Evolutionary conservation across 2,888 invertebrate genomes (phyloP), one percentile per base, ranked within the genome.

Genomic region (Catocala fraxini): DNA sequence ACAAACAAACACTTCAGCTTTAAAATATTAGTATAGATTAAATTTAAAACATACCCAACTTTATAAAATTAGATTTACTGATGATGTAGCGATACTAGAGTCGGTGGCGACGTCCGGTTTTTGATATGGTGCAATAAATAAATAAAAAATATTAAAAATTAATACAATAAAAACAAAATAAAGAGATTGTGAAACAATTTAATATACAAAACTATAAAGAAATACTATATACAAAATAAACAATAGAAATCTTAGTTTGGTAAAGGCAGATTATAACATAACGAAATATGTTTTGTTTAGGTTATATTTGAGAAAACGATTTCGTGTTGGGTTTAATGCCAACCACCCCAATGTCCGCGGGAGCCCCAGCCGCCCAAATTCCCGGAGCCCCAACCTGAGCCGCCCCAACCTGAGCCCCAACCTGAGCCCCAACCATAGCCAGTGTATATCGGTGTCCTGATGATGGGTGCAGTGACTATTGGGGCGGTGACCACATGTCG

Each of bases 381-480:
- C 56, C 64, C 68, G 25, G 25, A 25, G 53, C 75, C 70, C 67
- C 75, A 73, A 7, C 72, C 73, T 33, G 56, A 39, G n/a, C n/a
- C n/a, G 6, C 70, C 61, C 52, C 53, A 74, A 35, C 80, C 82
- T n/a, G 59, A 63, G 39, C 69, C 69, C 67, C 75, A 73, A 7
- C 72, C 73, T 33, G 56, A 39, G 6, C 70, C 61, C 52, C 53
- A 74, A 35, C 80, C 82, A n/a, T 61, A 63, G 39, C 69, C 69
- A n/a, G 63, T 35, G 53, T 68, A 75, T 39, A 70, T 41, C 5
- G 70, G 73, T 2, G 79, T 75, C 15, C 66, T 70, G 53, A 82
- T 73, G 62, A 88, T 71, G 9, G 85, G 83, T 7, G 83, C 75
- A 39, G 82, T 70, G 63, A 80, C 57, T 11, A 75, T 68, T 0